Evolutionary conservation across 2,113 vertebrate genomes (phyloP), one percentile per base, ranked within the genome.

Genomic region (Tyrannus savana): DNA sequence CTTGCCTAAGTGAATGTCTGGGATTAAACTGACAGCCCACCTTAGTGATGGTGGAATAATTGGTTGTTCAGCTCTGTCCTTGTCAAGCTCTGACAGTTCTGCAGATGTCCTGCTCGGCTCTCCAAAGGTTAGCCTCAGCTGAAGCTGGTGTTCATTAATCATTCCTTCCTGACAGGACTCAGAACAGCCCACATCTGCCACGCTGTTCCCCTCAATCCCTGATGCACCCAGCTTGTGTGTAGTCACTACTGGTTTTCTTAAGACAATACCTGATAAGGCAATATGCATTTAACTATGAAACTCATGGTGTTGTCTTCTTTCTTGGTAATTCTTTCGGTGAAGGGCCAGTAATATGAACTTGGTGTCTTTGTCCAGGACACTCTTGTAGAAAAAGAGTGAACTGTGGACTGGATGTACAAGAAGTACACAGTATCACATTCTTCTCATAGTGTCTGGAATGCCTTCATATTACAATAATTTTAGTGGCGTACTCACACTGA

Each of bases 21-120:
- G 99, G 99, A 99, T 99, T 99, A 99, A 99, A 99, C 99, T 99
- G 99, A 99, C 99, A 99, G 99, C 98, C 99, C 99, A 99, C 99
- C 99, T 99, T 99, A 99, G 99, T 99, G 99, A 99, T 99, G 99
- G 99, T 99, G 99, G 99, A 99, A 99, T 99, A 99, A 99, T 99
- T 99, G 99, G 99, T 99, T 99, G 99, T 99, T 99, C 99, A 99
- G 99, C 99, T 99, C 99, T 99, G 99, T 99, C 99, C 99, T 99
- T 99, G 99, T 99, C 99, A 99, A 99, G 99, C 98, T 97, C 98
- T 99, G 99, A 99, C 99, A 99, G 99, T 99, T 99, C 98, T 98
- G 99, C 99, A 99, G 99, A 99, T 99, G 99, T 99, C 99, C 99
- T 99, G 99, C 98, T 99, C 98, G 90, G 99, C 99, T 99, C 99